phyloP scores from a whole-genome alignment of 2,888 invertebrate species.

The Achlya flavicornis region DNA sequence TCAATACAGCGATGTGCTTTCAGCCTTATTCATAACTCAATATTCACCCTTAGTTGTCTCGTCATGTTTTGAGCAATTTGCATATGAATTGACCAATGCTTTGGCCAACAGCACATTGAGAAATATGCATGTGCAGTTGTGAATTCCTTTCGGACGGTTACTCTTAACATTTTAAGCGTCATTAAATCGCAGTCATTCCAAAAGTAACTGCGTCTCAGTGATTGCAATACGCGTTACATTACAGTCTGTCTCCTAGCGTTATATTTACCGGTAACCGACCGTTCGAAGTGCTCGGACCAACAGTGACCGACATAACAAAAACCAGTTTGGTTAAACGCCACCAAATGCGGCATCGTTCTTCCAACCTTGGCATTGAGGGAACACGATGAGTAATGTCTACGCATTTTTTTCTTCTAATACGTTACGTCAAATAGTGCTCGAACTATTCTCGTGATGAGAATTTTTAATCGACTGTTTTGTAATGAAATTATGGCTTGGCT shows the following conservation, averaged over 20 bases:
- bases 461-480: constrained; percentile 35
- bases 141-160: background rate
- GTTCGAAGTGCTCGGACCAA: constrained; percentile 32
- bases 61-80: constrained; percentile 27
- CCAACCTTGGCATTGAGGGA: constrained; percentile 78
- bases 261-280: constrained; percentile 44
- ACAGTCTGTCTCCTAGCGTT: constrained; percentile 23
- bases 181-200: background rate
- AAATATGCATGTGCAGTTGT: constrained; percentile 5
- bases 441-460: constrained; percentile 44
- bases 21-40: background rate
- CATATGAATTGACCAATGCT: constrained; percentile 30
- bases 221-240: constrained; percentile 10
- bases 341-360: constrained; percentile 47
- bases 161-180: constrained; percentile 1
- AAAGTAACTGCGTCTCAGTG: constrained; percentile 2
- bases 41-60: constrained; percentile 18
- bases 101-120: constrained; percentile 21
- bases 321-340: constrained; percentile 61
- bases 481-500: constrained; percentile 31
- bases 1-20: background rate
- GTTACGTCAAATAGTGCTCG: constrained; percentile 42
- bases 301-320: constrained; percentile 56
- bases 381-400: constrained; percentile 62
- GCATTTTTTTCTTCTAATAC: constrained; percentile 37